Evolutionary conservation across 2,113 vertebrate species (phyloP), one percentile per base, ranked within the genome.

Genomic region (Recurvirostra avosetta): DNA sequence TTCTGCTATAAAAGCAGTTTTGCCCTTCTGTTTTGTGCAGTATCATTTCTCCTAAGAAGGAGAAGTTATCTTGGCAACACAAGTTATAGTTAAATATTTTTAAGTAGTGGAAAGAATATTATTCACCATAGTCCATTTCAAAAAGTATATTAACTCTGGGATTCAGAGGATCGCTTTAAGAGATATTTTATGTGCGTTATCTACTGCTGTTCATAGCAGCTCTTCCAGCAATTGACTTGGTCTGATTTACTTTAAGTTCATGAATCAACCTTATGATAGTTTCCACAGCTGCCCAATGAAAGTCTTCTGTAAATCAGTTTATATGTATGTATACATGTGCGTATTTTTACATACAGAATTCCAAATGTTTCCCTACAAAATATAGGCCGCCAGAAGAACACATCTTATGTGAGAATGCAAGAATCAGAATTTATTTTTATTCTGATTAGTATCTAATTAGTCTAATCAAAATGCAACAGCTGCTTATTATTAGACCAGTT

Each of bases 191-290:
- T 82, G 53, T 11, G 23, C 50, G 94, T 75, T 55, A 80, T 86
- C 90, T 91, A 5, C 74, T 55, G 17, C 52, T 74, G 40, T 71
- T 90, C 50, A 12, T 78, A 77, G 52, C 52, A 92, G 75, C 22
- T 91, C 81, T 86, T 73, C 43, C 76, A 93, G 82, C 50, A 71
- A 34, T 45, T 90, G 58, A 88, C 47, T 41, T 67, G 11, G 16
- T 75, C 49, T 93, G 81, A 86, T 92, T 95, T 89, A 90, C 74
- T 96, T 91, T 59, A 79, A 86, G 89, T 86, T 94, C n/a, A 12
- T 92, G 50, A 95, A 79, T 94, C 95, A 96, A 50, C 30, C 49
- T 73, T 70, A 66, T 86, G 66, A 92, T 88, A 79, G 50, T 85
- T 95, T 91, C 38, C 59, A 43, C 73, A 92, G 81, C 72, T 86